Conservation (phyloP, 2,113 vertebrate species). For the Apus apus region DNA sequence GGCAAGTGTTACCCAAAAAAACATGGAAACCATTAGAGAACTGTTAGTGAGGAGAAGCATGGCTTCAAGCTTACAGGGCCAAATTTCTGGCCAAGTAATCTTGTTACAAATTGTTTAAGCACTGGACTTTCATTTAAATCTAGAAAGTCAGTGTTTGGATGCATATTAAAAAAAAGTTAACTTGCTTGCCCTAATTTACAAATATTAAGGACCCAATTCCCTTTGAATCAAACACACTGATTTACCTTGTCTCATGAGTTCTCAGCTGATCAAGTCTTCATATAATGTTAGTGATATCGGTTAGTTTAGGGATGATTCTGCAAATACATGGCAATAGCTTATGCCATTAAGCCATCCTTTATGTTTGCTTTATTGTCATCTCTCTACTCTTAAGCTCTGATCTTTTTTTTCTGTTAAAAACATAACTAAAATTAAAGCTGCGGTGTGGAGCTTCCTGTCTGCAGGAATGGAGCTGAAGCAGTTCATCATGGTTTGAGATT, state of each 20-base stretch:
- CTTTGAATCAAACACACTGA: background rate
- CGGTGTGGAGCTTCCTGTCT: background rate
- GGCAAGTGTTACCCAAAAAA: background rate
- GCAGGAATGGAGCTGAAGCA: background rate
- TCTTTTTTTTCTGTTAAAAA: conserved; percentile 5
- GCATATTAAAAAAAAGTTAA: background rate
- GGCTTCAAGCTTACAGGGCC: background rate
- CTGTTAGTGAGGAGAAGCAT: background rate
- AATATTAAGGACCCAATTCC: rapidly evolving
- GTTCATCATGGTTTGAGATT: background rate
- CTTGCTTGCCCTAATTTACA: background rate
- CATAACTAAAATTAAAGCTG: background rate
- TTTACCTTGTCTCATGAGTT: background rate
- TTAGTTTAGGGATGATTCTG: background rate
- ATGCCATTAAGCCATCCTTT: background rate
- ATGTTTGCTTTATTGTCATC: background rate
- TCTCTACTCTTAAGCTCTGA: background rate
- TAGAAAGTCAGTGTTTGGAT: background rate
- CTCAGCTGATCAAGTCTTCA: background rate
- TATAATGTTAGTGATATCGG: rapidly evolving
- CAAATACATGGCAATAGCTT: background rate
- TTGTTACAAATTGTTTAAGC: background rate
- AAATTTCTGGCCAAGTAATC: background rate
- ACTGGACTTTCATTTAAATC: background rate
- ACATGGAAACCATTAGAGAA: background rate